A percentile compares a stretch with the other conserved stretches of the same genome.
phyloP scores from a whole-genome alignment of 2,888 invertebrate species.

The Synanthedon andrenaeformis region DNA sequence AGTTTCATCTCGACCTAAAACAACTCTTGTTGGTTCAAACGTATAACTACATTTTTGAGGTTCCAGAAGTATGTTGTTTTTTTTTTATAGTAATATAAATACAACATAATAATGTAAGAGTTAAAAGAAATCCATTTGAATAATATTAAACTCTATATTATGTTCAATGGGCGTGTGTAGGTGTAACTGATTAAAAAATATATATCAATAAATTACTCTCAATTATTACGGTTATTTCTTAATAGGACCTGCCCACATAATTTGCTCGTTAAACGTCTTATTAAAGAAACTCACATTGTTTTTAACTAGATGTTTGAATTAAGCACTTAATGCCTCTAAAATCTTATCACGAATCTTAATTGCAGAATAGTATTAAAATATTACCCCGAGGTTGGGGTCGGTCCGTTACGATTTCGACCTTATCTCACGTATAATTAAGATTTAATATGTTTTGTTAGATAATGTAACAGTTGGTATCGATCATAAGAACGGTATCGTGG shows the following conservation, averaged over 20 bases:
- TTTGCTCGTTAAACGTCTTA: constrained; percentile 47
- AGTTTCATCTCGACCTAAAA: no score
- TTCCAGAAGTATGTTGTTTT: no score
- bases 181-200: not conserved
- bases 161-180: not conserved
- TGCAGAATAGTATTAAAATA: constrained; percentile 69
- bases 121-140: no score
- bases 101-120: not conserved
- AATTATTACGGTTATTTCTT: constrained; percentile 20
- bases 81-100: not conserved
- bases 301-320: constrained; percentile 66
- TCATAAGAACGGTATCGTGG: constrained; percentile 68
- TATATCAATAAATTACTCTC: constrained; percentile 24
- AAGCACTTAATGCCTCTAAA: constrained; percentile 64
- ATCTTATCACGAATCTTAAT: constrained; percentile 70
- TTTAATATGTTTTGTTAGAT: constrained; percentile 26
- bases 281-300: constrained; percentile 41
- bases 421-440: constrained; percentile 30
- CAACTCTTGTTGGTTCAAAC: no score
- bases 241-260: constrained; percentile 36
- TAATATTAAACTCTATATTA: no score
- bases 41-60: no score
- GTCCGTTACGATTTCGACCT: constrained; percentile 30
- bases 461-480: constrained; percentile 50
- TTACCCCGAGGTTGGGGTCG: constrained; percentile 36